These are phyloP conservation scores for Antidorcas marsupialis DNA, from an alignment of 2,113 vertebrate genomes.

Conservation along the genomic window DNA sequence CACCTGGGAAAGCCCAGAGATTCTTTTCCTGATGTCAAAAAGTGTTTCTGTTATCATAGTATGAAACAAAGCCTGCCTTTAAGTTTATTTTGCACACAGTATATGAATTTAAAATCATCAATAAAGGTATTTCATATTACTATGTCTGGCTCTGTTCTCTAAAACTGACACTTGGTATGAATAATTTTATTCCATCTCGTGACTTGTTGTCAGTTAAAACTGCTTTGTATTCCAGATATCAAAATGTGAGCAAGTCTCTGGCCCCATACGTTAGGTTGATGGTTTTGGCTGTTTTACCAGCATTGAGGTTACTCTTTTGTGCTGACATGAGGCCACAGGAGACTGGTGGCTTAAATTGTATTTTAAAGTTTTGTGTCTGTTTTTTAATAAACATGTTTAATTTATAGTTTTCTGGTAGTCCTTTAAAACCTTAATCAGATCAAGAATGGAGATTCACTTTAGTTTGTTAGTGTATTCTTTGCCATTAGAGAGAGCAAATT, in stretches of 20 bases:
- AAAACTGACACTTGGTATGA: conserved; percentile 22
- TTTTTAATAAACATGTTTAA: conserved; percentile 4
- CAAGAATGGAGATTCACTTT: neutral
- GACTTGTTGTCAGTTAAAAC: neutral
- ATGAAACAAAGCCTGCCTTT: neutral
- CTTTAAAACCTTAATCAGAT: neutral
- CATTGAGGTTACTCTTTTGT: neutral
- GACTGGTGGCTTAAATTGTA: neutral
- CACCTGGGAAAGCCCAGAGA: neutral
- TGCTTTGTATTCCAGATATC: neutral
- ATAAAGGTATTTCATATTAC: neutral
- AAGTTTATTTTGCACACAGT: conserved; percentile 16
- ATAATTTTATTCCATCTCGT: conserved; percentile 20
- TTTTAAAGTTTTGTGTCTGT: neutral
- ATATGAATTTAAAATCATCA: conserved; percentile 36
- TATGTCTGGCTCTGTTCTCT: neutral
- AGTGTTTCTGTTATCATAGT: conserved; percentile 15
- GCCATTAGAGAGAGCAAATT: neutral
- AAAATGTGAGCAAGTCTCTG: neutral
- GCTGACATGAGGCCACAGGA: neutral
- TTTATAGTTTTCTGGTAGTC: neutral
- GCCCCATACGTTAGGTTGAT: neutral
- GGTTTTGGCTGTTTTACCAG: neutral
- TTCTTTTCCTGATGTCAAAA: conserved; percentile 25
- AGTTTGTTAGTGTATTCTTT: neutral